These are phyloP conservation scores for Cheilosia vulpina DNA, from an alignment of 2,888 invertebrate genomes.

Conservation along the genomic window DNA sequence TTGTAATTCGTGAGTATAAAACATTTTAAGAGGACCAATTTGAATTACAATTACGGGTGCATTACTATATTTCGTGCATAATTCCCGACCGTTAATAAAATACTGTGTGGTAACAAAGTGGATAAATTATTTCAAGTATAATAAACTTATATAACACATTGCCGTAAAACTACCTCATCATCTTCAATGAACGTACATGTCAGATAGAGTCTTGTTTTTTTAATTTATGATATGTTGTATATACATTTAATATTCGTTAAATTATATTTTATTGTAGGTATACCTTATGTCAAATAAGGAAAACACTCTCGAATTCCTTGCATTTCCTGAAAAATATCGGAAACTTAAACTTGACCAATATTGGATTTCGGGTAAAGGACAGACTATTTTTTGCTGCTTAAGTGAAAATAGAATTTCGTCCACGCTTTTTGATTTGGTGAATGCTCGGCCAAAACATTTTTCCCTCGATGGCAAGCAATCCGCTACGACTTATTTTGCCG, in stretches of 20 bases:
- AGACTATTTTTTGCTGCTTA: constrained; percentile 18
- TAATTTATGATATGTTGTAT: not conserved
- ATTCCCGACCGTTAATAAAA: no score
- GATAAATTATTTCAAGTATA: no score
- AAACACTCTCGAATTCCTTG: constrained; percentile 85
- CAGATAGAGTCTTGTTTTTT: not conserved
- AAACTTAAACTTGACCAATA: constrained; percentile 82
- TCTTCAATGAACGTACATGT: not conserved
- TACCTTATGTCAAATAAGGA: constrained; percentile 85
- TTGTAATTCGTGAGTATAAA: no score
- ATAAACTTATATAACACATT: no score
- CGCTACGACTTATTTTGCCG: constrained; percentile 85
- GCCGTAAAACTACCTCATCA: not conserved
- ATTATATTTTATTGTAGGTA: constrained; percentile 76
- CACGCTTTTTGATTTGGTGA: constrained; percentile 85
- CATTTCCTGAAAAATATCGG: constrained; percentile 84
- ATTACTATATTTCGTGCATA: no score
- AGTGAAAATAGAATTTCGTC: constrained; percentile 83
- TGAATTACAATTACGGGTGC: no score
- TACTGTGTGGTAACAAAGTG: no score
- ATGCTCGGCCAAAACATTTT: constrained; percentile 86
- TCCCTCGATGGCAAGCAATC: constrained; percentile 85
- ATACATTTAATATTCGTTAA: not conserved
- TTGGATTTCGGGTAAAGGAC: not conserved
- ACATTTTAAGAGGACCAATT: no score